Evolutionary conservation across 2,113 vertebrate genomes (phyloP).

Genomic region (Lepisosteus osseus): DNA sequence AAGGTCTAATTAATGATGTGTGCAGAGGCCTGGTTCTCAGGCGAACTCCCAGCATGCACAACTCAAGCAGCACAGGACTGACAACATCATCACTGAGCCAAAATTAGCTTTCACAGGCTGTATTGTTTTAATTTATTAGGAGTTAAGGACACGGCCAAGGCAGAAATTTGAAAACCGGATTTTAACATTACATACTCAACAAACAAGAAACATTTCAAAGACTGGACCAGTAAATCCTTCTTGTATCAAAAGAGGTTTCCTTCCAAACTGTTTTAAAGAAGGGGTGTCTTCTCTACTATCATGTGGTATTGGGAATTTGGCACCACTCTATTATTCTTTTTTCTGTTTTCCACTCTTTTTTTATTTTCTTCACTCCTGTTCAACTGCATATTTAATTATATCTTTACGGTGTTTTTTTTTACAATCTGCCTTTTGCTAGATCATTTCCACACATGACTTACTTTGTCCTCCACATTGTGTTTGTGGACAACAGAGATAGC

Average conservation of each 20-base stretch:
- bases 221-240: not conserved
- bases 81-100: not conserved
- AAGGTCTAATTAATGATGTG: constrained; percentile 1
- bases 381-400: not conserved
- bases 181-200: not conserved
- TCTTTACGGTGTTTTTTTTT: not conserved
- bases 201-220: not conserved
- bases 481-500: not conserved
- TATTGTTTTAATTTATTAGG: not conserved
- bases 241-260: not conserved
- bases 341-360: too few species aligned
- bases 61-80: not conserved
- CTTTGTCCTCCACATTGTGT: not conserved
- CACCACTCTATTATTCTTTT: not conserved
- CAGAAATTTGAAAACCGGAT: not conserved
- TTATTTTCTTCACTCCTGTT: not conserved
- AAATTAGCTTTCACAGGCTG: constrained; percentile 3
- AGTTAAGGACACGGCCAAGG: not conserved
- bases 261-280: not conserved
- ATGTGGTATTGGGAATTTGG: too few species aligned
- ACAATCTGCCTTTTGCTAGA: not conserved
- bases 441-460: not conserved
- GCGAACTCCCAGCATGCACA: not conserved
- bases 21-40: not conserved
- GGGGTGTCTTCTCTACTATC: not conserved